A percentile compares a stretch with the other conserved stretches of the same genome.
Conservation (phyloP, 2,888 invertebrate genomes). For the Cheilosia impressa region DNA sequence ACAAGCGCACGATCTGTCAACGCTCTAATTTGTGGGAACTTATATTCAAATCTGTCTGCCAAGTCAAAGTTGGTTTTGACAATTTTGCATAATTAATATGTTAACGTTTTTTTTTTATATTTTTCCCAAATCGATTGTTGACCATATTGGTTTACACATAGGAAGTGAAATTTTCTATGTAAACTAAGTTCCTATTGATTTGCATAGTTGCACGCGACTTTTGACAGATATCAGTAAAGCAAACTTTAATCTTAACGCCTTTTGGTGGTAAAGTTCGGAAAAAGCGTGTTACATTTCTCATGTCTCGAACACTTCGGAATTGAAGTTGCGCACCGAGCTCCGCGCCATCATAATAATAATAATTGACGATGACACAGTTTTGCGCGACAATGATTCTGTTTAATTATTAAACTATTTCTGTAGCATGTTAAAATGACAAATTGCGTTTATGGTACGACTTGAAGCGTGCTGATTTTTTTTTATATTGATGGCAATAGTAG, state of each 20-base stretch:
- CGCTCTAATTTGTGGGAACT: not conserved
- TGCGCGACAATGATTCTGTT: constrained; percentile 30
- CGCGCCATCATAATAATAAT: constrained; percentile 35
- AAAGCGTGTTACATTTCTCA: constrained; percentile 25
- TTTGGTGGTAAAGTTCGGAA: constrained; percentile 16
- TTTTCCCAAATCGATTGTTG: not conserved
- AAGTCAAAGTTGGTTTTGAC: not conserved
- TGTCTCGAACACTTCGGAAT: not conserved
- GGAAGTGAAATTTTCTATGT: constrained; percentile 26
- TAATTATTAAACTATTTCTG: constrained; percentile 32
- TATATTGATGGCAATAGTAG: not conserved
- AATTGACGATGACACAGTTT: constrained; percentile 61
- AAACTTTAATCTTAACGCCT: not conserved
- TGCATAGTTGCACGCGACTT: constrained; percentile 5
- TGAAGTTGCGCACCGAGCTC: constrained; percentile 21
- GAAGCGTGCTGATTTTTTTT: constrained; percentile 2
- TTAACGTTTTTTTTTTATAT: not conserved
- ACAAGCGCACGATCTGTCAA: not conserved
- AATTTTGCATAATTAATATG: not conserved
- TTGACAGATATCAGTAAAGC: constrained; percentile 15
- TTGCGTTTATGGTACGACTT: constrained; percentile 21
- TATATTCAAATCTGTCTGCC: constrained; percentile 15
- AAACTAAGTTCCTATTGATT: constrained; percentile 15
- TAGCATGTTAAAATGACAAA: constrained; percentile 43
- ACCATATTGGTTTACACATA: constrained; percentile 9